Percentiles rank a stretch among this genome's conserved stretches.
phyloP scores from a whole-genome alignment of 2,113 vertebrate species.

The Catharus minimus region DNA sequence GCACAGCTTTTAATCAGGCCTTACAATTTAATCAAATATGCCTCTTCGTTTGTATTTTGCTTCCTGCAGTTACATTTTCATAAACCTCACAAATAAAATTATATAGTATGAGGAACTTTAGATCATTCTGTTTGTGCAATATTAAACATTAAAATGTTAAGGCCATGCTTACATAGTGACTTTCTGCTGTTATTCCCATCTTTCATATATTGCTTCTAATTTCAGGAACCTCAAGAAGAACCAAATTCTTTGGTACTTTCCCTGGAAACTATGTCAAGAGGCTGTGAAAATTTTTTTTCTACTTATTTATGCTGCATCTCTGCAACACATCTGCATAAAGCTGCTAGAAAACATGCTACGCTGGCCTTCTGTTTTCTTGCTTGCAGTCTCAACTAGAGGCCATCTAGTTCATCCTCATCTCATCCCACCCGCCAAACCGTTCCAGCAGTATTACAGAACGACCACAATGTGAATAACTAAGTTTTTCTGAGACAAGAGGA shows the following conservation, averaged over 20 bases:
- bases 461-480: slow-evolving; percentile 5
- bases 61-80: not conserved
- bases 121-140: not conserved
- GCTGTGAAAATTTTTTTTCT: slow-evolving; percentile 81
- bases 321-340: slow-evolving; percentile 77
- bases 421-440: slow-evolving; percentile 54
- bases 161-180: not conserved
- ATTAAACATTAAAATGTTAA: not conserved
- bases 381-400: slow-evolving; percentile 54
- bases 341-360: slow-evolving; percentile 67
- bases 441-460: slow-evolving; percentile 54
- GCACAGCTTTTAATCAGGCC: not conserved
- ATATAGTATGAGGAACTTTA: not conserved
- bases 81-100: not conserved
- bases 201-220: slow-evolving; percentile 74
- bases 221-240: slow-evolving; percentile 96
- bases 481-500: slow-evolving; percentile 36
- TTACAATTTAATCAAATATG: not conserved
- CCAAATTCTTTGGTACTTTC: slow-evolving; percentile 97
- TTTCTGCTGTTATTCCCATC: slow-evolving; percentile 38
- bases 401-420: slow-evolving; percentile 50
- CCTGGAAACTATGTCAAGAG: slow-evolving; percentile 99
- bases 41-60: not conserved
- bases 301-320: slow-evolving; percentile 71
- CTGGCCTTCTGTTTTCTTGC: slow-evolving; percentile 68